phyloP scores from a whole-genome alignment of 2,113 vertebrate genomes.

The Tinamus guttatus region DNA sequence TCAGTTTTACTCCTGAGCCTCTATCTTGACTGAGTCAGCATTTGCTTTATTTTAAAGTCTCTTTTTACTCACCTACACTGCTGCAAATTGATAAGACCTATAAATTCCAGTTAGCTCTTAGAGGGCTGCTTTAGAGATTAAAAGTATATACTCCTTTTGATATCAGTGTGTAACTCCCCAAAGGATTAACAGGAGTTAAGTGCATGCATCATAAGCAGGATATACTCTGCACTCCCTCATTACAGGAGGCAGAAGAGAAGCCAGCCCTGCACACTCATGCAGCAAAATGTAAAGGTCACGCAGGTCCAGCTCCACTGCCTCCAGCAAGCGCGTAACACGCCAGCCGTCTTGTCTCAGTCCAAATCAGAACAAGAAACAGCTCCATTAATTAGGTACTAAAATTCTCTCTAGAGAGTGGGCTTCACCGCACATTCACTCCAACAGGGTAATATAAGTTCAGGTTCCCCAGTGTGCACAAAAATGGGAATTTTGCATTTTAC shows the following conservation, averaged over 20 bases:
- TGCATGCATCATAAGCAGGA: neutral
- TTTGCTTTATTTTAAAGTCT: conserved; percentile 69
- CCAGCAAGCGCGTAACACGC: neutral
- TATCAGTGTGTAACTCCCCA: neutral
- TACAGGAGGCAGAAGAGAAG: neutral
- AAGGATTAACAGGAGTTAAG: conserved; percentile 1
- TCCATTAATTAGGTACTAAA: neutral
- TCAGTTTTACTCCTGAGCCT: conserved; percentile 62
- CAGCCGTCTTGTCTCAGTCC: neutral
- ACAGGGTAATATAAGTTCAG: neutral
- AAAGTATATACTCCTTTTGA: conserved; percentile 40
- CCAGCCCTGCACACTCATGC: fast-evolving
- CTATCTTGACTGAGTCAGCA: conserved; percentile 37
- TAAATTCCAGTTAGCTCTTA: conserved; percentile 33
- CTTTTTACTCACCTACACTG: conserved; percentile 54
- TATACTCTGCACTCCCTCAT: neutral
- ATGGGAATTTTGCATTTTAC: neutral
- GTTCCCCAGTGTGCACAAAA: neutral
- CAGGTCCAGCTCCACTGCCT: neutral
- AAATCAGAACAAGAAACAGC: neutral
- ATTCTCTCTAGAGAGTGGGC: neutral
- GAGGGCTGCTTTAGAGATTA: conserved; percentile 25
- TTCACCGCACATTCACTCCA: neutral
- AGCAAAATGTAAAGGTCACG: neutral
- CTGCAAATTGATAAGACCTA: conserved; percentile 19